Percentiles rank a stretch among this genome's conserved stretches.
phyloP scores from a whole-genome alignment of 2,797 vertebrate species.

The Lepilemur ruficaudatus region DNA sequence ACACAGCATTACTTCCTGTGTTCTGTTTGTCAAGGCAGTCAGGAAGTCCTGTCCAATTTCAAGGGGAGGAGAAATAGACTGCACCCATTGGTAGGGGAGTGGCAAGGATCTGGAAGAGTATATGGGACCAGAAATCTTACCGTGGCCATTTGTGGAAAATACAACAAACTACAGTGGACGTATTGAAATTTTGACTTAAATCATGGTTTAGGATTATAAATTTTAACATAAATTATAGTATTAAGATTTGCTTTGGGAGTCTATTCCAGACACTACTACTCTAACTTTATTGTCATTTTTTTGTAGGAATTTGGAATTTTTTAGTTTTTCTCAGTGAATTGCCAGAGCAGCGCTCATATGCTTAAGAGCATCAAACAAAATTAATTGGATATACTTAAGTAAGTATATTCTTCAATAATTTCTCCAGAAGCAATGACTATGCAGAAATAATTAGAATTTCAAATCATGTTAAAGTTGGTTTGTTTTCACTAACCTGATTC shows the following conservation, averaged over 20 bases:
- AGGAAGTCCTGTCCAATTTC: not conserved
- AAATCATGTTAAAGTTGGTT: conserved; percentile 44
- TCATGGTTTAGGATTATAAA: not conserved
- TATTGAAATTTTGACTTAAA: conserved; percentile 23
- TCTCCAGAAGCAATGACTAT: conserved; percentile 34
- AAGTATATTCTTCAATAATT: conserved; percentile 26
- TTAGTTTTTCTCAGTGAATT: conserved; percentile 1
- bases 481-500: conserved; percentile 56
- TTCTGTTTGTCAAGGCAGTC: not conserved
- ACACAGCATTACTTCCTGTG: not conserved
- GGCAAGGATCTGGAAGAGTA: not conserved
- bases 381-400: conserved; percentile 46
- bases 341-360: not conserved
- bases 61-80: not conserved
- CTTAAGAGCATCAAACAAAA: conserved; percentile 33
- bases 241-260: not conserved
- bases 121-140: not conserved
- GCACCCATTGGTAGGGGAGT: not conserved
- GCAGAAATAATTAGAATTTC: conserved; percentile 68
- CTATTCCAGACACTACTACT: not conserved
- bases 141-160: not conserved
- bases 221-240: not conserved
- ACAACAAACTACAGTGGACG: not conserved
- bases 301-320: not conserved
- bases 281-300: not conserved